Conservation (phyloP, 53 echinoderm and acorn worm species). For the Zoroaster sp. region DNA sequence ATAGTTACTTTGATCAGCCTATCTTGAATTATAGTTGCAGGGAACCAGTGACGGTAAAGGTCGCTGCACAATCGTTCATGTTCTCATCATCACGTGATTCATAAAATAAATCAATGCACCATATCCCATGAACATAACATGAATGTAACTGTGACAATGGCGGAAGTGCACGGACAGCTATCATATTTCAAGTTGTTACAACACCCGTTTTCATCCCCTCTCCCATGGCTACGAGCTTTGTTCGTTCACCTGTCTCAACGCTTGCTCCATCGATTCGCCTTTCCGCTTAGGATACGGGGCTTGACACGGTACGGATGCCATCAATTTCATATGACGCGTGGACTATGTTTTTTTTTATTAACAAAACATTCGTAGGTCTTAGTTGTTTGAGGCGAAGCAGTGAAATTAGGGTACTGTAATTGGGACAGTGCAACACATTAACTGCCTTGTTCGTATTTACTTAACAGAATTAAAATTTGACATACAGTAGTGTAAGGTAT, state of each 20-base stretch:
- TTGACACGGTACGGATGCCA: slow-evolving; percentile 11
- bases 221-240: neutral
- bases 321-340: slow-evolving; percentile 27
- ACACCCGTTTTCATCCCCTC: slow-evolving; percentile 2
- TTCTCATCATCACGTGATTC: neutral
- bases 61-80: slow-evolving; percentile 1
- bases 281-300: slow-evolving; percentile 35
- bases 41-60: neutral
- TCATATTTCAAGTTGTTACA: slow-evolving; percentile 11
- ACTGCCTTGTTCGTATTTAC: neutral
- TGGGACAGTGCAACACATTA: neutral
- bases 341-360: neutral
- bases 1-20: neutral
- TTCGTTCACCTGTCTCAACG: slow-evolving; percentile 38
- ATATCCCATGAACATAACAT: neutral
- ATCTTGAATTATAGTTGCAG: no score
- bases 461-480: no score
- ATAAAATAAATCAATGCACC: neutral
- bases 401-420: neutral
- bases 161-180: neutral
- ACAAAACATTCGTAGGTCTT: neutral
- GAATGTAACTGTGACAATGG: neutral
- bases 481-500: no score
- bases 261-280: slow-evolving; percentile 41
- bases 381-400: neutral